Evolutionary conservation across 30 jellyfish, hydroid and myxozoan species (phyloP).

Genomic region (Hydractinia symbiolongicarpus): DNA sequence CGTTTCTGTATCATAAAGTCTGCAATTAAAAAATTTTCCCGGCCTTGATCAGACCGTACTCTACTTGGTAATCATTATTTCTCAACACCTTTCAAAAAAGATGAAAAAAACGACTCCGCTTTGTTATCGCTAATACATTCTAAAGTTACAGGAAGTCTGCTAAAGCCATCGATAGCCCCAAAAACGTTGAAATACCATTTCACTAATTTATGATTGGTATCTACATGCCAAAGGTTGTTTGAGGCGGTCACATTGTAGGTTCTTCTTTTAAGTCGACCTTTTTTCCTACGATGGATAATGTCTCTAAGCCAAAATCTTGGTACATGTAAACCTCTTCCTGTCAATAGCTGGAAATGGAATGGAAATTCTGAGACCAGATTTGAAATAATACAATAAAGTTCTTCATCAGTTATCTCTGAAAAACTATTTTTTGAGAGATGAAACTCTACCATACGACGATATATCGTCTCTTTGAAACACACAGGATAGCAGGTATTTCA

Average conservation of each 20-base stretch:
- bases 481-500: conserved; percentile 14
- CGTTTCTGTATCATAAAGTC: conserved; percentile 26
- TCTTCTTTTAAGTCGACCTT: conserved; percentile 25
- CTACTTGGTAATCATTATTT: too few relatives aligned
- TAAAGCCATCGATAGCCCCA: conserved; percentile 53
- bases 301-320: background rate
- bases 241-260: conserved; percentile 46
- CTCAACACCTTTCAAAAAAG: too few relatives aligned
- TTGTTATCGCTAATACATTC: conserved; percentile 31
- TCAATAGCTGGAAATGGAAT: background rate
- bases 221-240: too few relatives aligned
- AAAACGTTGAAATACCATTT: background rate
- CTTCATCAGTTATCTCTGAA: conserved; percentile 20
- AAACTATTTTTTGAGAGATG: conserved; percentile 20
- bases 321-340: background rate
- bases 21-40: conserved; percentile 38
- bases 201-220: too few relatives aligned
- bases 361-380: background rate
- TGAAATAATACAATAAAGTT: conserved; percentile 5
- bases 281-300: conserved; percentile 11
- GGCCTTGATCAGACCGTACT: background rate
- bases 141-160: conserved; percentile 33
- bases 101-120: conserved; percentile 3
- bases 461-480: background rate
- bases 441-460: conserved; percentile 34